Percentiles rank a stretch among this genome's conserved stretches.
Conservation (phyloP, 2,888 invertebrate species). For the Pristionchus maxplancki region DNA sequence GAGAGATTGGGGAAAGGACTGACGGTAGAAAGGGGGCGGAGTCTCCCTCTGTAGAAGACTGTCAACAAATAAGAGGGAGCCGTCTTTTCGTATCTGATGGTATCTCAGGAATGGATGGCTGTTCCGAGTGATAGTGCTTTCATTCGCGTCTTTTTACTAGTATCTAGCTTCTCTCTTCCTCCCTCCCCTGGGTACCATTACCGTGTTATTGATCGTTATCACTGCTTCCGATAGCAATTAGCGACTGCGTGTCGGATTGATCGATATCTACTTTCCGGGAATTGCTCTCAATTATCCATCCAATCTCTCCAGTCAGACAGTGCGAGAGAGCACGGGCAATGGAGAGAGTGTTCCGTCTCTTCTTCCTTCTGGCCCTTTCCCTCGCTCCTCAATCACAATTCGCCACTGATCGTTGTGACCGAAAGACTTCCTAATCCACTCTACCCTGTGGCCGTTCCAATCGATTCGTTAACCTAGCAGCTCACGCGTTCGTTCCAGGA, state of each 20-base stretch:
- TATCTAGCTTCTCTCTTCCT: background rate
- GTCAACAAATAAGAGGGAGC: background rate
- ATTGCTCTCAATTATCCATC: background rate
- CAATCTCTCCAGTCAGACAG: background rate
- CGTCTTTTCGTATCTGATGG: background rate
- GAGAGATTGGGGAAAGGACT: background rate
- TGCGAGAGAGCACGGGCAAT: background rate
- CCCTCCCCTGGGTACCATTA: background rate
- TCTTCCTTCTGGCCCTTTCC: background rate
- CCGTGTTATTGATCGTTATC: background rate
- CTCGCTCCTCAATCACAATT: constrained; percentile 13
- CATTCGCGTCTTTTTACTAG: background rate
- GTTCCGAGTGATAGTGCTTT: too few species aligned
- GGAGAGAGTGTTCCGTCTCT: background rate
- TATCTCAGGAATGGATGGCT: background rate
- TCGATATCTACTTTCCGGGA: background rate
- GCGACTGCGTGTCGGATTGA: background rate
- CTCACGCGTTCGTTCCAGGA: too few species aligned
- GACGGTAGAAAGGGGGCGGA: constrained; percentile 35
- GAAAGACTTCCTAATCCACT: background rate
- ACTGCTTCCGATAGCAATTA: background rate
- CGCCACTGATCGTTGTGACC: background rate
- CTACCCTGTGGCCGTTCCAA: background rate
- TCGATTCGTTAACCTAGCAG: background rate
- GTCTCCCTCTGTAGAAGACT: background rate